A percentile compares a stretch with the other conserved stretches of the same genome.
Conservation (phyloP, 1,140 invertebrate species). For the Octopus sinensis region DNA sequence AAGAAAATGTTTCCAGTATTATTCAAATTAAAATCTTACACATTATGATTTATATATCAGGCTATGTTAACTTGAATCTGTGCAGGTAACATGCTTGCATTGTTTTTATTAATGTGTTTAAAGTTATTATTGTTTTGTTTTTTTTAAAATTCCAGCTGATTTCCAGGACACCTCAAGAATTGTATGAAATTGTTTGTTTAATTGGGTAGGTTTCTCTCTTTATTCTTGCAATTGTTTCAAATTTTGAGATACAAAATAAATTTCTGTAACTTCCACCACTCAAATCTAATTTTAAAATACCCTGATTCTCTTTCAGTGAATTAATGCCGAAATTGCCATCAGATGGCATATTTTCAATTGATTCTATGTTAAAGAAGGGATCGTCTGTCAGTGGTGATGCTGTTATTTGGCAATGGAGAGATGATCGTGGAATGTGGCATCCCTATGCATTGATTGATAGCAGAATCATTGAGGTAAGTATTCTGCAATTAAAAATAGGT, state of each 20-base stretch:
- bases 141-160: constrained; percentile 69
- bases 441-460: constrained; percentile 72
- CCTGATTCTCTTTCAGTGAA: constrained; percentile 62
- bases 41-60: no score
- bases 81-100: no score
- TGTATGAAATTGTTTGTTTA: constrained; percentile 92
- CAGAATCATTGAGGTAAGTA: constrained; percentile 76
- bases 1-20: no score
- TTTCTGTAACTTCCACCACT: not conserved
- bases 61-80: no score
- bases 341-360: constrained; percentile 91
- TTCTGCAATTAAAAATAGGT: not conserved
- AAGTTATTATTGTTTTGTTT: no score
- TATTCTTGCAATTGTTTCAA: not conserved
- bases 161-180: constrained; percentile 85
- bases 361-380: constrained; percentile 76
- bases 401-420: constrained; percentile 93
- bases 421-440: constrained; percentile 76
- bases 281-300: not conserved
- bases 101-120: no score
- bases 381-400: constrained; percentile 49
- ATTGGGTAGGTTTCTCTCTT: constrained; percentile 66
- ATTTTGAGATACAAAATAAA: not conserved
- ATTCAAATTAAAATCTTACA: no score
- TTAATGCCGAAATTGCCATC: constrained; percentile 89